A percentile compares a stretch with the other conserved stretches of the same genome.
These are phyloP conservation scores for Patella ulyssiponensis DNA, from an alignment of 2,888 invertebrate genomes.

Conservation along the genomic window DNA sequence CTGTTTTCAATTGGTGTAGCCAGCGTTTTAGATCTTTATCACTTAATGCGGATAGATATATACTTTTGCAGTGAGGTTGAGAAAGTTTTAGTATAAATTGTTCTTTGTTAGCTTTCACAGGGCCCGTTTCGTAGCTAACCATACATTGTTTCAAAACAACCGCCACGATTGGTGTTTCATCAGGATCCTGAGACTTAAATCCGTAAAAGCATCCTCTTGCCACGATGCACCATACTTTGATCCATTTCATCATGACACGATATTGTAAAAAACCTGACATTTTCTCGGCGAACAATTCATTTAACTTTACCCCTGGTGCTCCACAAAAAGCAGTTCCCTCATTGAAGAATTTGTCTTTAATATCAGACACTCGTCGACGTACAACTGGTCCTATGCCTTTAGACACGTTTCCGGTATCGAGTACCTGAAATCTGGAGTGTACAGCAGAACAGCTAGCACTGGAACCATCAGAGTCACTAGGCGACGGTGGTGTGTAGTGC, in stretches of 20 bases:
- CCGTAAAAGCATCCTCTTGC: conserved; percentile 58
- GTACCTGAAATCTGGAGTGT: not conserved
- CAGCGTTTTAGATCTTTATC: conserved; percentile 51
- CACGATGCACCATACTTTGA: conserved; percentile 57
- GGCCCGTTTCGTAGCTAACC: conserved; percentile 47
- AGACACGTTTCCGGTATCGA: conserved; percentile 25
- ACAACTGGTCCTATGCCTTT: conserved; percentile 44
- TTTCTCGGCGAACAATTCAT: conserved; percentile 20
- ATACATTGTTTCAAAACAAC: conserved; percentile 50
- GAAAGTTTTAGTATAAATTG: conserved; percentile 56
- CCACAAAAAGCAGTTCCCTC: conserved; percentile 23
- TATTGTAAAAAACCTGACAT: conserved; percentile 41
- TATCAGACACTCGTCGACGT: conserved; percentile 52
- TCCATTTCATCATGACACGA: conserved; percentile 52
- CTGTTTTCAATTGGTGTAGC: conserved; percentile 57
- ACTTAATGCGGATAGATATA: conserved; percentile 53
- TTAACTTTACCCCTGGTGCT: conserved; percentile 27
- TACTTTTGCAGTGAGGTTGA: conserved; percentile 51
- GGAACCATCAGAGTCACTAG: not conserved
- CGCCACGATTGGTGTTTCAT: conserved; percentile 50
- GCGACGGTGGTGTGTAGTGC: not conserved
- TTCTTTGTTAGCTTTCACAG: conserved; percentile 47
- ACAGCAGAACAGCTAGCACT: not conserved
- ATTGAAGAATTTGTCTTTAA: conserved; percentile 54
- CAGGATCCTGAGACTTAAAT: conserved; percentile 50